These are phyloP conservation scores for Laticauda laticaudata DNA, from an alignment of 2,113 vertebrate genomes.

Conservation along the genomic window DNA sequence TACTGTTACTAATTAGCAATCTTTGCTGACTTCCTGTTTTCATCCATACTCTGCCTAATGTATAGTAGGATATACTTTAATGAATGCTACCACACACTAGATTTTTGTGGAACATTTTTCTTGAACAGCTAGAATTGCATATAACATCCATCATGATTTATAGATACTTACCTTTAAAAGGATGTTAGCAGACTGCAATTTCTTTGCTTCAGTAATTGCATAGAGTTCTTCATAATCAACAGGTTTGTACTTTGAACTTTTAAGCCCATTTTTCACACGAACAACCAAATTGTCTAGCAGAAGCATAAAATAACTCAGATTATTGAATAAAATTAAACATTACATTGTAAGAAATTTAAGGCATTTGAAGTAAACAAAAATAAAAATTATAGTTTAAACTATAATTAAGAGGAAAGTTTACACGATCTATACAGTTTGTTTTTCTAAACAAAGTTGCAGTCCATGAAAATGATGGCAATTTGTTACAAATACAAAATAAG, in stretches of 20 bases:
- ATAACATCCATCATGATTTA: not conserved
- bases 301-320: conserved; percentile 50
- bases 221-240: conserved; percentile 77
- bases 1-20: not conserved
- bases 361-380: not conserved
- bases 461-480: not conserved
- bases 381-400: not conserved
- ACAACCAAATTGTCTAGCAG: conserved; percentile 72
- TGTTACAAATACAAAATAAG: not conserved
- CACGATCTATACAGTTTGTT: not conserved
- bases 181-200: conserved; percentile 71
- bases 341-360: not conserved
- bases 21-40: not conserved
- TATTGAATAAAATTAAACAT: conserved; percentile 30
- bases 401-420: not conserved
- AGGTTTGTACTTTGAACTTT: conserved; percentile 78
- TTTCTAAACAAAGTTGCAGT: not conserved
- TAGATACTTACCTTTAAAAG: conserved; percentile 80
- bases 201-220: conserved; percentile 77
- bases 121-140: not conserved
- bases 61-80: not conserved
- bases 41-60: not conserved
- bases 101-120: not conserved
- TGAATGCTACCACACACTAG: not conserved
- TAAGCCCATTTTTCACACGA: conserved; percentile 71